phyloP scores from a whole-genome alignment of 1,140 invertebrate genomes.

The Hydropsyche tenuis region DNA sequence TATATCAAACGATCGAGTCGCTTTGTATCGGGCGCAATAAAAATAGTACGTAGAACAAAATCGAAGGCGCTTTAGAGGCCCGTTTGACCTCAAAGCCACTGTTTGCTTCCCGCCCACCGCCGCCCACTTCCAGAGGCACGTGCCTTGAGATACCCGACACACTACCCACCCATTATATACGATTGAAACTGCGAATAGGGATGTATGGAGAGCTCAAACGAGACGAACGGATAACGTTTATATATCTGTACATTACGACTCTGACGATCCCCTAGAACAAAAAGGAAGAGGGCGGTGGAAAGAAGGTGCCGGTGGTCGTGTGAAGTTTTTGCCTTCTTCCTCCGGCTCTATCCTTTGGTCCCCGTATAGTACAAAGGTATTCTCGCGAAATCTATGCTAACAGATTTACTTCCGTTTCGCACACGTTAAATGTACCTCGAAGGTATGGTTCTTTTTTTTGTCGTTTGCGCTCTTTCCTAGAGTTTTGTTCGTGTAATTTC shows the following conservation, averaged over 20 bases:
- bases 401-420: conserved; percentile 26
- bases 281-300: not conserved
- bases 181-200: no score
- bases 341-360: conserved; percentile 12
- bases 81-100: no score
- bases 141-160: no score
- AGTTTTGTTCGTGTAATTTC: not conserved
- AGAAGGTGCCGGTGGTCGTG: no score
- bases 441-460: not conserved
- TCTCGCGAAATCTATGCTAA: conserved; percentile 33
- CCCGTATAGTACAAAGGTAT: conserved; percentile 23
- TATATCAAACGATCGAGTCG: no score
- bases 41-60: no score
- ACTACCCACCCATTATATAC: no score
- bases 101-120: no score
- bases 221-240: conserved; percentile 23
- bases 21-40: no score
- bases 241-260: not conserved
- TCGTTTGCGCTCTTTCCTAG: not conserved
- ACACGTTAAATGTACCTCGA: not conserved
- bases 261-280: conserved; percentile 4
- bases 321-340: conserved; percentile 26
- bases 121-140: no score
- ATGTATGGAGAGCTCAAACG: not conserved
- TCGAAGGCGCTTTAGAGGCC: no score